Conservation (phyloP, 1,140 invertebrate genomes). For the Brachionus sp. region DNA sequence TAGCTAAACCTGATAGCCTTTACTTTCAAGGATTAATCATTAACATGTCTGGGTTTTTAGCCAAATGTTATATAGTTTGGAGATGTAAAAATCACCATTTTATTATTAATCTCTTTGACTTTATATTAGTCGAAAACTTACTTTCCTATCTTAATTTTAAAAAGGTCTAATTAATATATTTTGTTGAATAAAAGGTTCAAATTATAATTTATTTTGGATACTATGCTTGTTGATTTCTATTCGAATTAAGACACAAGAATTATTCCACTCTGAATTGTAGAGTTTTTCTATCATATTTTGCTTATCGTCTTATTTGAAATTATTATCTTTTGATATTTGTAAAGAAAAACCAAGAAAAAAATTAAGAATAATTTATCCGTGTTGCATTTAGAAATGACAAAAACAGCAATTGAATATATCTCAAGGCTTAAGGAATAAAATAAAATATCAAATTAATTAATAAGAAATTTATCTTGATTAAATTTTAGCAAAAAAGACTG, state of each 20-base stretch:
- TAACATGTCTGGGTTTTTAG: neutral
- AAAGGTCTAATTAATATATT: neutral
- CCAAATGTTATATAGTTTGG: conserved; percentile 10
- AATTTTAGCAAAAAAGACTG: neutral
- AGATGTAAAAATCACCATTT: conserved; percentile 9
- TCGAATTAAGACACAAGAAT: neutral
- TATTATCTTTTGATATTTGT: neutral
- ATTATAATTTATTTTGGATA: neutral
- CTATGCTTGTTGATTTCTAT: neutral
- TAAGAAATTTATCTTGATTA: neutral
- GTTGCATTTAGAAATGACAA: neutral
- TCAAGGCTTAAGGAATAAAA: neutral
- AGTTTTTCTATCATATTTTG: neutral
- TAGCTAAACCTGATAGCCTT: conserved; percentile 12
- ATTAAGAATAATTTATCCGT: neutral
- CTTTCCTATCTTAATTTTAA: neutral
- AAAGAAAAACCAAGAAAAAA: neutral
- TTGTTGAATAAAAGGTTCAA: neutral
- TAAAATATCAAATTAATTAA: neutral
- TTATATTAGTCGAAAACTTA: neutral
- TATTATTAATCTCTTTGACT: neutral
- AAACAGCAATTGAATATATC: too few relatives aligned
- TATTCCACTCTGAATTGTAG: neutral
- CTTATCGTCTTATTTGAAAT: neutral
- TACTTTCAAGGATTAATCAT: conserved; percentile 11